These are phyloP conservation scores for Agonopterix subpropinquella DNA, from an alignment of 2,888 invertebrate genomes.

Conservation along the genomic window DNA sequence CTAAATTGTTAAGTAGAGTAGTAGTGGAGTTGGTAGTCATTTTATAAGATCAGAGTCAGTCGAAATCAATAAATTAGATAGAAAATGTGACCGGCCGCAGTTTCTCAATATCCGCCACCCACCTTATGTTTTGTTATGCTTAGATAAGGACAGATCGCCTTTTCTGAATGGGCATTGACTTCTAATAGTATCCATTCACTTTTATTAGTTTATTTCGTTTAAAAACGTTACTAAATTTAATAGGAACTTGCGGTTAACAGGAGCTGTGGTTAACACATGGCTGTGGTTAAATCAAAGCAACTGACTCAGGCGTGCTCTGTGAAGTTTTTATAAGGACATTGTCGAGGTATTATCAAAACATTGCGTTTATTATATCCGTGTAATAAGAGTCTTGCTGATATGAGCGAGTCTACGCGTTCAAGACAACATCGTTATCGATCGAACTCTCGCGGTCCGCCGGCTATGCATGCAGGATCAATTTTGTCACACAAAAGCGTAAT, in stretches of 20 bases:
- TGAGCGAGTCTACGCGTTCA: constrained; percentile 38
- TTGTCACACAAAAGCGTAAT: constrained; percentile 42
- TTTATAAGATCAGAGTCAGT: neutral
- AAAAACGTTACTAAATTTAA: neutral
- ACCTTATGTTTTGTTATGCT: constrained; percentile 24
- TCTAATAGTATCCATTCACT: constrained; percentile 9
- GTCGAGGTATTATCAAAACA: constrained; percentile 24
- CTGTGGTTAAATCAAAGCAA: constrained; percentile 9
- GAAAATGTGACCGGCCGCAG: constrained; percentile 26
- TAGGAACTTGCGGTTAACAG: too few relatives aligned
- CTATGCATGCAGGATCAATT: constrained; percentile 29
- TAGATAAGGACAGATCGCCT: constrained; percentile 1
- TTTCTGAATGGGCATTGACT: constrained; percentile 12
- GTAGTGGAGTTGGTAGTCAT: neutral
- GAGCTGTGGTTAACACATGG: neutral
- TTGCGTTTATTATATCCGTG: constrained; percentile 17
- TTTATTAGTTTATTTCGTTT: constrained; percentile 6
- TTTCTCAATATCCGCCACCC: constrained; percentile 50
- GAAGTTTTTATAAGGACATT: neutral
- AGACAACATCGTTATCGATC: constrained; percentile 72
- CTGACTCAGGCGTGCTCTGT: neutral
- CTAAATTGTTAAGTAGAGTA: neutral
- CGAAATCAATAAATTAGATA: constrained; percentile 38
- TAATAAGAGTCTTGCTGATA: constrained; percentile 33
- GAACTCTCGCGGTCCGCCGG: constrained; percentile 45